These are phyloP conservation scores for Pantelozetes paolii DNA, from an alignment of 2,888 invertebrate species.

Conservation along the genomic window DNA sequence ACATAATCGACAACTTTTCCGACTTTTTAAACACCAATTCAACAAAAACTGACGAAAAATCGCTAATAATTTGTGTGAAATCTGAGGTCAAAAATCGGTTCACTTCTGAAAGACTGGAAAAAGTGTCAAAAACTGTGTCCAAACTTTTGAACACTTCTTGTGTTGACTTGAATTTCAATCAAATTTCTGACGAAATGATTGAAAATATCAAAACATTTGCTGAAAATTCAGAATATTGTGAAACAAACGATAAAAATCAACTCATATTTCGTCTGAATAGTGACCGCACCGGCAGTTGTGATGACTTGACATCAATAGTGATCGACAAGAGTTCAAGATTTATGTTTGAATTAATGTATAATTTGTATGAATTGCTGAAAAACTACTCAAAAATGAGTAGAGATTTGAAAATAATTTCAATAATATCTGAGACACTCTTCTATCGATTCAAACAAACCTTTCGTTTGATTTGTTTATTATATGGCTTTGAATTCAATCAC, in stretches of 20 bases:
- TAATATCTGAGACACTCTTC: background rate
- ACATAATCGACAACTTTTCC: background rate
- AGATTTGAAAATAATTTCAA: background rate
- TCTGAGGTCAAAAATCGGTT: conserved; percentile 7
- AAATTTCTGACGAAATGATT: background rate
- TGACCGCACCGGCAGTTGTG: background rate
- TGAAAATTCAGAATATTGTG: background rate
- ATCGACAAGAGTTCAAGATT: background rate
- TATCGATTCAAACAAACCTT: conserved; percentile 10
- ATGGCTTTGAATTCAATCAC: background rate
- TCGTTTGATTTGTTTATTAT: conserved; percentile 20
- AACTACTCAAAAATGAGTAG: background rate
- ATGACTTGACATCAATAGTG: background rate
- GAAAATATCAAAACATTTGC: background rate
- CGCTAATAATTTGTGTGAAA: background rate
- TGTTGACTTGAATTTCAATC: background rate
- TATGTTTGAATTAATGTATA: background rate
- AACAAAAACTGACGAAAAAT: background rate
- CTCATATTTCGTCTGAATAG: background rate
- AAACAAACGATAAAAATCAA: background rate
- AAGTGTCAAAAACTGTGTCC: background rate
- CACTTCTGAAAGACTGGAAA: background rate
- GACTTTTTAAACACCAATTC: background rate
- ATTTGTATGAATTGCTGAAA: conserved; percentile 9
- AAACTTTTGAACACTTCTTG: background rate